A percentile compares a stretch with the other conserved stretches of the same genome.
Conservation (phyloP, 2,888 invertebrate genomes). For the Calephelis perditalis region DNA sequence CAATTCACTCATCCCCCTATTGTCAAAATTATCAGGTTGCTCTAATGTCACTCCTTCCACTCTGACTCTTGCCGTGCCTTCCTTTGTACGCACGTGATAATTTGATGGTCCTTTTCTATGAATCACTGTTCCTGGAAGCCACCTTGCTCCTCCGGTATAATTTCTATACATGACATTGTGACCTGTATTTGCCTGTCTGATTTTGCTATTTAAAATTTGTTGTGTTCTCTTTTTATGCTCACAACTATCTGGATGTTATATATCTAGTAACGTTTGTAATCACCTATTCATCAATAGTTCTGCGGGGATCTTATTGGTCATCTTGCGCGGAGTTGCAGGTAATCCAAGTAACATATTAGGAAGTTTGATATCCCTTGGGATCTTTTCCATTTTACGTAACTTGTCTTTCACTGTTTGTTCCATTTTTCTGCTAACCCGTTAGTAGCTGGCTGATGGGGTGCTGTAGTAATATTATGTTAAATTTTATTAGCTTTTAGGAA, state of each 20-base stretch:
- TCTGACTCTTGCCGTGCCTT: slow-evolving; percentile 8
- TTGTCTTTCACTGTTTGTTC: slow-evolving; percentile 29
- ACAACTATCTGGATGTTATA: slow-evolving; percentile 19
- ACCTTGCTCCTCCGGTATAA: slow-evolving; percentile 16
- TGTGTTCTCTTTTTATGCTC: slow-evolving; percentile 12
- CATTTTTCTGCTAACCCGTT: slow-evolving; percentile 29
- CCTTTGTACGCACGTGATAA: slow-evolving; percentile 14
- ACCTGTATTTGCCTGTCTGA: slow-evolving; percentile 18
- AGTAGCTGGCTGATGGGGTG: slow-evolving; percentile 29
- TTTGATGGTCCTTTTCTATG: slow-evolving; percentile 18
- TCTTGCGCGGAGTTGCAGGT: slow-evolving; percentile 19
- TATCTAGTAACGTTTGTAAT: slow-evolving; percentile 23
- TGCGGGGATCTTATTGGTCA: slow-evolving; percentile 22
- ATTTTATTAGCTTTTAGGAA: slow-evolving; percentile 16
- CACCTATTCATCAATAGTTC: slow-evolving; percentile 22
- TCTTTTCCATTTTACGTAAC: slow-evolving; percentile 13
- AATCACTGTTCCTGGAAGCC: slow-evolving; percentile 13
- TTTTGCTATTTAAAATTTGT: slow-evolving; percentile 19
- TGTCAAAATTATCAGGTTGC: too few species aligned
- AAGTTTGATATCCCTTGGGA: neutral
- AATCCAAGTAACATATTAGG: slow-evolving; percentile 6
- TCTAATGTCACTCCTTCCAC: too few species aligned
- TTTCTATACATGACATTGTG: slow-evolving; percentile 13
- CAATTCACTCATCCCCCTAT: neutral
- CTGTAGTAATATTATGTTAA: slow-evolving; percentile 25